Conservation (phyloP, 2,113 vertebrate species). For the Cololabis saira region DNA sequence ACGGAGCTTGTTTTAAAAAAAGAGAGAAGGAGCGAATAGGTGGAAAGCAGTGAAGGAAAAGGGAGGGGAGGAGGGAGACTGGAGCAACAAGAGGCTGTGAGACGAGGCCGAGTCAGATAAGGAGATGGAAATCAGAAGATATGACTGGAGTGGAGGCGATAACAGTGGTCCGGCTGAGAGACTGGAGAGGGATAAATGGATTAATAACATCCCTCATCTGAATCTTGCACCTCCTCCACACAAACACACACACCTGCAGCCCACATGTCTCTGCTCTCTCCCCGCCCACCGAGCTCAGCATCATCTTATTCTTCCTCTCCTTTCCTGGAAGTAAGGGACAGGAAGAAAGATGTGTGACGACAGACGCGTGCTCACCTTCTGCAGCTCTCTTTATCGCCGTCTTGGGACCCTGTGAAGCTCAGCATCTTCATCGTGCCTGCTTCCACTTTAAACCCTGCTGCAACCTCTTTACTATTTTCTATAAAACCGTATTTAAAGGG, state of each 20-base stretch:
- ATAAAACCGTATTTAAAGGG: no score
- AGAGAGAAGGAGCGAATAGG: not conserved
- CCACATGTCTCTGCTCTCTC: not conserved
- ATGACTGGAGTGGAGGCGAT: conserved; percentile 54
- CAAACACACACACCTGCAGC: no score
- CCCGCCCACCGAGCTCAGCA: not conserved
- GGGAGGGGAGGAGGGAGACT: not conserved
- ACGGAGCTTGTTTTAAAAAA: not conserved
- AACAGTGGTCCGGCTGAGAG: conserved; percentile 48
- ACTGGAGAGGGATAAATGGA: conserved; percentile 58
- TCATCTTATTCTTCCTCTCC: conserved; percentile 17
- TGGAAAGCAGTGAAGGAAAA: not conserved
- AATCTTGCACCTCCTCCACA: conserved; percentile 9
- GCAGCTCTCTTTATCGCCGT: conserved; percentile 31
- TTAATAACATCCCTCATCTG: conserved; percentile 62
- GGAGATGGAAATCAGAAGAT: conserved; percentile 61
- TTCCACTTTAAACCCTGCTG: not conserved
- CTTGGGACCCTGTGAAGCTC: conserved; percentile 22
- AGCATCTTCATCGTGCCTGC: not conserved
- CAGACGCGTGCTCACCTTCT: conserved; percentile 29
- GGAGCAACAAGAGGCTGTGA: not conserved
- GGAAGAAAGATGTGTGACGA: conserved; percentile 33
- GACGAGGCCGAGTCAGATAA: conserved; percentile 20
- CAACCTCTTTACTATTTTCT: not conserved
- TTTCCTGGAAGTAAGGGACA: conserved; percentile 15